These are phyloP conservation scores for Seira ritae DNA, from an alignment of 2,888 invertebrate species.

Conservation along the genomic window DNA sequence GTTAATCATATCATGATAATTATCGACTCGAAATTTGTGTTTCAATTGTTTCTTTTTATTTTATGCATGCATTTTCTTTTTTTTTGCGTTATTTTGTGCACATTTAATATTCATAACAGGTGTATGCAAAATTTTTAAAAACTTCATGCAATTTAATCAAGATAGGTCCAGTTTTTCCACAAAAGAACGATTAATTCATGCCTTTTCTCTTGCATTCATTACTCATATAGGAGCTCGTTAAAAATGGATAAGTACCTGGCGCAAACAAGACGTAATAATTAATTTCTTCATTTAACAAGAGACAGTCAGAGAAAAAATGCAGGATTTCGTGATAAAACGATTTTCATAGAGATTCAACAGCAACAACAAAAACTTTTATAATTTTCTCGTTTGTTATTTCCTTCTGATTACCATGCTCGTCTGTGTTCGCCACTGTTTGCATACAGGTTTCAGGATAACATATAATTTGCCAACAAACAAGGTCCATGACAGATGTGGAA, in stretches of 20 bases:
- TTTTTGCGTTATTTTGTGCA: no score
- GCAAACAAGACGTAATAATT: slow-evolving; percentile 6
- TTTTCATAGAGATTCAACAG: background rate
- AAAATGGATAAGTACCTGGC: background rate
- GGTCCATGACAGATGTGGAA: slow-evolving; percentile 26
- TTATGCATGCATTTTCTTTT: no score
- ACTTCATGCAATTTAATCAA: no score
- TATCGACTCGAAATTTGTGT: no score
- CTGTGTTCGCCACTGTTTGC: slow-evolving; percentile 12
- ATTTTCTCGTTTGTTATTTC: slow-evolving; percentile 36
- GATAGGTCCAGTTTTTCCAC: no score
- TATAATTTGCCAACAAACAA: slow-evolving; percentile 13
- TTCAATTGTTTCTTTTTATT: no score
- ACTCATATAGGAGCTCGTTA: background rate
- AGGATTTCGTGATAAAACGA: slow-evolving; percentile 8
- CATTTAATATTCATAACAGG: no score
- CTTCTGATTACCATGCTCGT: slow-evolving; percentile 3
- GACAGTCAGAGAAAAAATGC: slow-evolving; percentile 23
- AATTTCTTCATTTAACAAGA: slow-evolving; percentile 11
- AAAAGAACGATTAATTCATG: no score
- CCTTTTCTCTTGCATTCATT: background rate
- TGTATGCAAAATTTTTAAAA: no score
- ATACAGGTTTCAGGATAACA: background rate
- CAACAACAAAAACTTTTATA: no score
- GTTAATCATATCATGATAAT: no score